Evolutionary conservation across 1,140 invertebrate species (phyloP).

Genomic region (Aradophagus sp.): DNA sequence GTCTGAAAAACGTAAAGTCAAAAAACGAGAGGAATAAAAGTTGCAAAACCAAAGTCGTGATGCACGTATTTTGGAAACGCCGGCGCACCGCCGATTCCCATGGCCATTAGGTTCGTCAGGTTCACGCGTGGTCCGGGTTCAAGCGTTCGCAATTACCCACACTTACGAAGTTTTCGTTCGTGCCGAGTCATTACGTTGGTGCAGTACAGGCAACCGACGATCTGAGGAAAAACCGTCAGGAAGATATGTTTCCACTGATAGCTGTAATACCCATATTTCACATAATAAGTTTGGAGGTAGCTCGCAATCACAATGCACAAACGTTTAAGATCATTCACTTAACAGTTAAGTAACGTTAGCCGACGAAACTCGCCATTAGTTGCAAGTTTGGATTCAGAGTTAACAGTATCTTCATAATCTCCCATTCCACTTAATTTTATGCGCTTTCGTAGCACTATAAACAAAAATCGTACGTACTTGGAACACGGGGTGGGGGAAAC

Average conservation of each 20-base stretch:
- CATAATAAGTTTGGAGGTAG: slow-evolving; percentile 46
- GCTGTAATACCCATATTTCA: slow-evolving; percentile 46
- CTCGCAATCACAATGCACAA: slow-evolving; percentile 44
- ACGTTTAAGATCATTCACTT: slow-evolving; percentile 35
- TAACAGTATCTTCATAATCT: slow-evolving; percentile 22
- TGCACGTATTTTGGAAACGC: slow-evolving; percentile 50
- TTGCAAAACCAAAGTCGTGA: slow-evolving; percentile 25
- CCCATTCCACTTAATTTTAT: neutral
- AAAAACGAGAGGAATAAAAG: slow-evolving; percentile 21
- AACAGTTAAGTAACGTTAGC: slow-evolving; percentile 39
- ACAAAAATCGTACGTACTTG: too few species aligned
- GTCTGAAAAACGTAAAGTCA: too few species aligned
- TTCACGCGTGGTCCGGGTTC: slow-evolving; percentile 61
- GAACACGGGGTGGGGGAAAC: too few species aligned
- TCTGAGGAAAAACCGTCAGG: slow-evolving; percentile 42
- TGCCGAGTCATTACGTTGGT: slow-evolving; percentile 46
- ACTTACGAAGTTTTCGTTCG: slow-evolving; percentile 57
- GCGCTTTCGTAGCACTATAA: too few species aligned
- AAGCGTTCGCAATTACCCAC: slow-evolving; percentile 63
- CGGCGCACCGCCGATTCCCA: slow-evolving; percentile 46
- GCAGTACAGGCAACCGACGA: slow-evolving; percentile 22
- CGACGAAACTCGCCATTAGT: slow-evolving; percentile 25
- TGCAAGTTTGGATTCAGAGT: slow-evolving; percentile 3
- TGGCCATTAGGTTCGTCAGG: slow-evolving; percentile 41
- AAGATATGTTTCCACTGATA: slow-evolving; percentile 50